Conservation (phyloP, 1,140 invertebrate species). For the Meloidogyne floridensis region DNA sequence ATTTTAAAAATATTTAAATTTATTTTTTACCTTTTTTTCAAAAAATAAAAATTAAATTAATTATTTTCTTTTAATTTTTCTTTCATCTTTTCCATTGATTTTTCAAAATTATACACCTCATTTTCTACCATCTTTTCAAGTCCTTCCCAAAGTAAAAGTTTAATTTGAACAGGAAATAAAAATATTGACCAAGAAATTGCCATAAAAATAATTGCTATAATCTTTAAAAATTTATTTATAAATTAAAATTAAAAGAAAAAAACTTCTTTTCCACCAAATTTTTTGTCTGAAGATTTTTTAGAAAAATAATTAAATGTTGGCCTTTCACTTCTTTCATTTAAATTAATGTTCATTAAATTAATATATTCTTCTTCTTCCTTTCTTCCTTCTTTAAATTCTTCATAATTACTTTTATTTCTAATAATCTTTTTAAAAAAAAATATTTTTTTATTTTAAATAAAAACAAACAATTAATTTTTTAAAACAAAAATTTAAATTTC, state of each 20-base stretch:
- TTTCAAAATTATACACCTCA: background rate
- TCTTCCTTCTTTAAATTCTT: background rate
- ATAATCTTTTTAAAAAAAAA: constrained; percentile 1
- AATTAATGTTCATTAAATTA: too few relatives aligned
- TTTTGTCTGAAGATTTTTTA: background rate
- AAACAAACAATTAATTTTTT: background rate
- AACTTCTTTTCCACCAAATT: background rate
- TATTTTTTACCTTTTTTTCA: background rate
- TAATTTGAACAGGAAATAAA: background rate
- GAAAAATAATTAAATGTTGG: constrained; percentile 10
- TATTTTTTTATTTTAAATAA: background rate
- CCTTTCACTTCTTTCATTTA: background rate
- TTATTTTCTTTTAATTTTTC: background rate
- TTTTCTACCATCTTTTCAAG: background rate
- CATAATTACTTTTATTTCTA: background rate
- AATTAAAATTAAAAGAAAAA: background rate
- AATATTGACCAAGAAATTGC: background rate
- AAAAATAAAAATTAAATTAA: background rate
- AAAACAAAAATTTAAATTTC: background rate
- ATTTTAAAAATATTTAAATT: background rate
- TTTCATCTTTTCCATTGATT: background rate
- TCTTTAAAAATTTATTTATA: background rate
- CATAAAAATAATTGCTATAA: background rate
- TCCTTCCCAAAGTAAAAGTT: background rate
- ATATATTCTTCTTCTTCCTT: background rate